Percentiles rank a stretch among this genome's conserved stretches.
Evolutionary conservation across 2,797 vertebrate species (phyloP).

Genomic region (Acanthornis magna): DNA sequence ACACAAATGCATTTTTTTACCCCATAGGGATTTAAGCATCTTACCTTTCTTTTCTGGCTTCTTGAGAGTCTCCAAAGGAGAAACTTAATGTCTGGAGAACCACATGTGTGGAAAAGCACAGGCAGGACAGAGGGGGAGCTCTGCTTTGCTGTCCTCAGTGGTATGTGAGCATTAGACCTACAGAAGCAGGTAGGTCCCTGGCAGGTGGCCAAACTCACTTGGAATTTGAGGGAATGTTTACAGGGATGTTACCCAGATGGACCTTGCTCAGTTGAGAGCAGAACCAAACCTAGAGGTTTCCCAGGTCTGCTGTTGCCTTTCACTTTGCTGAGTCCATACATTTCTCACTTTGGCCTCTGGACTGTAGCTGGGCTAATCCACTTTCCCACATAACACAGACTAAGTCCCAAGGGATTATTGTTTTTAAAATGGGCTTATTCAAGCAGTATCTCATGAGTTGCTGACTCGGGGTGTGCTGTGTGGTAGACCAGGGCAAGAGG

Average conservation of each 20-base stretch:
- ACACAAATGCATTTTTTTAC: neutral
- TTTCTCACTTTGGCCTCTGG: neutral
- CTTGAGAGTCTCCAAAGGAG: neutral
- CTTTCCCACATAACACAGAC: neutral
- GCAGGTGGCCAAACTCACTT: neutral
- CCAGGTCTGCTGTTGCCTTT: neutral
- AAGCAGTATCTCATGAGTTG: neutral
- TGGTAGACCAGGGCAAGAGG: neutral
- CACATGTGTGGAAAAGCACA: neutral
- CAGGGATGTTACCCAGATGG: neutral
- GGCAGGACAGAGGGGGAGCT: neutral
- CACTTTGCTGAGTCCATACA: neutral
- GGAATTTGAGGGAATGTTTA: neutral
- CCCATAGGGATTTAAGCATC: neutral
- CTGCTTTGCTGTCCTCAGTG: neutral
- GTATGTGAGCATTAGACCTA: neutral
- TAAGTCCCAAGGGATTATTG: neutral
- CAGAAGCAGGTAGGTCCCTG: neutral
- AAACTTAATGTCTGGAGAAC: neutral
- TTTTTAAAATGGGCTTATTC: conserved; percentile 31
- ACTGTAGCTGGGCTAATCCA: neutral
- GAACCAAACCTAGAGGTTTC: neutral
- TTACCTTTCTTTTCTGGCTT: neutral
- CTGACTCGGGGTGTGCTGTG: neutral
- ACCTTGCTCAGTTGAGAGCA: neutral